Evolutionary conservation across 2,888 invertebrate species (phyloP).

Genomic region (Pandemis corylana): DNA sequence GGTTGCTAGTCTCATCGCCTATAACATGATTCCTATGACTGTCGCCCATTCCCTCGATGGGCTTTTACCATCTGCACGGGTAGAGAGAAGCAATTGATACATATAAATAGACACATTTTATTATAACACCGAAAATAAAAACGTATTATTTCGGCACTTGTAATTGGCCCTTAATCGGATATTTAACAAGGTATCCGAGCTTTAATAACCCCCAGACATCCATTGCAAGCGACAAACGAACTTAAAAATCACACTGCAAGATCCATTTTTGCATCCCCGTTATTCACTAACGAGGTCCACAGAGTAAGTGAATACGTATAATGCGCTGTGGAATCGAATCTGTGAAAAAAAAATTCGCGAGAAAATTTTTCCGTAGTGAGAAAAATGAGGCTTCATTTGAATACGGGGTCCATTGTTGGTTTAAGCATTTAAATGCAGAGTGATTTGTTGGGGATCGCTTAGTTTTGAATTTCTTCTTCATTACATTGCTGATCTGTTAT

Average conservation of each 20-base stretch:
- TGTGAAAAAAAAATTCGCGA: neutral
- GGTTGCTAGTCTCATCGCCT: too few species aligned
- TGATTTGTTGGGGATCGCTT: neutral
- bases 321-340: conserved; percentile 8
- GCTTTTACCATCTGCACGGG: too few species aligned
- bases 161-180: neutral
- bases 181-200: neutral
- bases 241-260: neutral
- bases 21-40: too few species aligned
- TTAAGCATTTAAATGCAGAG: conserved; percentile 1
- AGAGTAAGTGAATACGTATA: conserved; percentile 11
- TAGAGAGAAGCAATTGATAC: too few species aligned
- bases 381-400: conserved; percentile 14
- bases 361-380: neutral
- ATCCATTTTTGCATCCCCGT: conserved; percentile 3
- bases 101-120: too few species aligned
- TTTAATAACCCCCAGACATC: too few species aligned
- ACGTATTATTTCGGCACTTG: neutral
- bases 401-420: conserved; percentile 3
- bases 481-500: too few species aligned
- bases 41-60: too few species aligned
- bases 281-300: conserved; percentile 11
- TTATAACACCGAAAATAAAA: neutral
- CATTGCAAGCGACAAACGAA: neutral
- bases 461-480: too few species aligned